These are phyloP conservation scores for Silurus asotus DNA, from an alignment of 2,113 vertebrate genomes.

Conservation along the genomic window DNA sequence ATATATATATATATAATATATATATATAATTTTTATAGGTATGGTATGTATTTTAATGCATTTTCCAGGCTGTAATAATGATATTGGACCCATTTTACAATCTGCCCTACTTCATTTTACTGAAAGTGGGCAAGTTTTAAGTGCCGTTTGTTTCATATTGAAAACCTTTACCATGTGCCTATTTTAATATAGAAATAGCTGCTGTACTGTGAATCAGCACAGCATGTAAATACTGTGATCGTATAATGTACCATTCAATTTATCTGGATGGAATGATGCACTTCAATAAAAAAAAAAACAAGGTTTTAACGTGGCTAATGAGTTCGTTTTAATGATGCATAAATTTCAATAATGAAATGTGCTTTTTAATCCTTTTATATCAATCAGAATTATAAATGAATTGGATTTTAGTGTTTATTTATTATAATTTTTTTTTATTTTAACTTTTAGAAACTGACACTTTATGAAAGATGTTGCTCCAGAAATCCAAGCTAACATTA, in stretches of 20 bases:
- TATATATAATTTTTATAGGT: slow-evolving; percentile 16
- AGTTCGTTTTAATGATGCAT: background rate
- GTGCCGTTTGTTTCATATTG: background rate
- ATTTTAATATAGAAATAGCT: background rate
- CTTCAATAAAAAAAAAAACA: background rate
- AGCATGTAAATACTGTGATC: slow-evolving; percentile 6
- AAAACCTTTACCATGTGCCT: background rate
- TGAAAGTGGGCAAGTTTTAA: slow-evolving; percentile 41
- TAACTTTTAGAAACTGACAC: background rate
- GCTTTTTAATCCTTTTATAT: background rate
- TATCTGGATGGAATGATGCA: background rate
- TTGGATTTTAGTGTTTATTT: no score
- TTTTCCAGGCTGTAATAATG: slow-evolving; percentile 63
- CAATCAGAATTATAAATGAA: background rate
- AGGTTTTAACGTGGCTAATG: background rate
- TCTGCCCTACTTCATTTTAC: slow-evolving; percentile 37
- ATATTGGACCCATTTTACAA: slow-evolving; percentile 59
- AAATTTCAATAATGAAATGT: background rate
- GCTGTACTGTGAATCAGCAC: background rate
- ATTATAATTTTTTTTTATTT: no score
- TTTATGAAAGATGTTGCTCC: background rate
- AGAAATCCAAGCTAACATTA: background rate
- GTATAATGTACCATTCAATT: background rate
- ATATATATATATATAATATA: slow-evolving; percentile 26
- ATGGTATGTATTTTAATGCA: slow-evolving; percentile 56